Conservation (phyloP, 2,888 invertebrate species). For the Pristionchus exspectatus region DNA sequence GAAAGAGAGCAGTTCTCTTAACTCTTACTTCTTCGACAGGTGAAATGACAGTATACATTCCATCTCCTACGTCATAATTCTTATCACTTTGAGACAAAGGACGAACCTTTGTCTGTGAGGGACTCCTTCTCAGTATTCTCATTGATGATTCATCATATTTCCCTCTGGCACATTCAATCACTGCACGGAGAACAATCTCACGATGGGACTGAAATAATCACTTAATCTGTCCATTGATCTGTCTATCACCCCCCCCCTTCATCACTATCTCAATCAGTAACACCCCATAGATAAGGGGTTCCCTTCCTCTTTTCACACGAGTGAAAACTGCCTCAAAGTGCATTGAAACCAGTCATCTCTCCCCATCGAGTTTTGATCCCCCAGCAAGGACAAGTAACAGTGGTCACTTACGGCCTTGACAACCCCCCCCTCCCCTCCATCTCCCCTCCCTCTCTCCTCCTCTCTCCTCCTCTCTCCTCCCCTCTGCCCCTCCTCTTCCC, state of each 20-base stretch:
- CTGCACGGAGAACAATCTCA: neutral
- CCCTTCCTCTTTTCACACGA: neutral
- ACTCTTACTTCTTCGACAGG: neutral
- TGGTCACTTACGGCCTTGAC: conserved; percentile 52
- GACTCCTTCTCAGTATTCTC: conserved; percentile 11
- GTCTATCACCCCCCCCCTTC: neutral
- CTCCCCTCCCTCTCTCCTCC: neutral
- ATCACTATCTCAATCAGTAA: neutral
- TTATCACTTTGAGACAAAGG: neutral
- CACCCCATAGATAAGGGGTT: neutral
- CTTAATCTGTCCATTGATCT: neutral
- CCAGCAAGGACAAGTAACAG: conserved; percentile 20
- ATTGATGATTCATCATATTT: conserved; percentile 23
- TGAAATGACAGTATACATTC: neutral
- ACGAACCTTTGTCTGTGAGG: neutral
- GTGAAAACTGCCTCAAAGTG: neutral
- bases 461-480: conserved; percentile 51
- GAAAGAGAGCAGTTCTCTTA: neutral
- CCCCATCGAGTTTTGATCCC: conserved; percentile 33
- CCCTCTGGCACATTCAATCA: conserved; percentile 11
- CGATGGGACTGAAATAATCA: neutral
- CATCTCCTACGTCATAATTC: neutral
- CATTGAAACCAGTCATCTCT: conserved; percentile 47
- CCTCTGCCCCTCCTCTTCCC: neutral
- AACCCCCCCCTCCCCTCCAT: conserved; percentile 46